A percentile compares a stretch with the other conserved stretches of the same genome.
Conservation (phyloP, 2,797 vertebrate genomes). For the Pyrocephalus nanus region DNA sequence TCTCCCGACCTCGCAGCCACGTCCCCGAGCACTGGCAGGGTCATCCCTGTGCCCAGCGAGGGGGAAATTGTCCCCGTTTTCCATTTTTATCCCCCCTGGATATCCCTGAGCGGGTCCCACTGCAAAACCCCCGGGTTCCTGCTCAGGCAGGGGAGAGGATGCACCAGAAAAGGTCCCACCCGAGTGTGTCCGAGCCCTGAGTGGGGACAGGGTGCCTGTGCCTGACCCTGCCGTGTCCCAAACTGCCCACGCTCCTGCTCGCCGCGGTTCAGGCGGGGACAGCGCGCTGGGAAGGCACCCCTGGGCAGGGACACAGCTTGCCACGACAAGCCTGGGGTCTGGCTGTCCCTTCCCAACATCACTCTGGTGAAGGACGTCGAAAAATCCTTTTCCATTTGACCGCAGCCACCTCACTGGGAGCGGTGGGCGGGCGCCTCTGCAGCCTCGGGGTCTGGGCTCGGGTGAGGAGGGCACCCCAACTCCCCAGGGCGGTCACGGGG, state of each 20-base stretch:
- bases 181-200: fast-evolving
- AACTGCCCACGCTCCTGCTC: fast-evolving
- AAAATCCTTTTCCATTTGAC: not conserved
- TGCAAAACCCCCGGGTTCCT: fast-evolving
- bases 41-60: not conserved
- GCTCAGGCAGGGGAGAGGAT: not conserved
- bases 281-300: fast-evolving
- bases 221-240: not conserved
- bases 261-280: not conserved
- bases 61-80: not conserved
- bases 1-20: not conserved
- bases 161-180: not conserved
- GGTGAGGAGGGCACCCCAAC: not conserved
- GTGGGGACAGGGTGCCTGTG: fast-evolving
- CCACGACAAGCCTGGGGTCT: fast-evolving
- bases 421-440: not conserved
- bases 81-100: not conserved
- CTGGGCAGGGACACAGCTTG: not conserved
- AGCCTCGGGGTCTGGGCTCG: fast-evolving
- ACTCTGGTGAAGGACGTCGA: fast-evolving
- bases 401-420: not conserved
- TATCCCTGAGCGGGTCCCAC: not conserved
- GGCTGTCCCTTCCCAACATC: not conserved
- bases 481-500: fast-evolving
- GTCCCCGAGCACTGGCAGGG: fast-evolving